Base-by-base conservation (phyloP, 2,797 vertebrate species). In the Atherinosoma microstoma region DNA sequence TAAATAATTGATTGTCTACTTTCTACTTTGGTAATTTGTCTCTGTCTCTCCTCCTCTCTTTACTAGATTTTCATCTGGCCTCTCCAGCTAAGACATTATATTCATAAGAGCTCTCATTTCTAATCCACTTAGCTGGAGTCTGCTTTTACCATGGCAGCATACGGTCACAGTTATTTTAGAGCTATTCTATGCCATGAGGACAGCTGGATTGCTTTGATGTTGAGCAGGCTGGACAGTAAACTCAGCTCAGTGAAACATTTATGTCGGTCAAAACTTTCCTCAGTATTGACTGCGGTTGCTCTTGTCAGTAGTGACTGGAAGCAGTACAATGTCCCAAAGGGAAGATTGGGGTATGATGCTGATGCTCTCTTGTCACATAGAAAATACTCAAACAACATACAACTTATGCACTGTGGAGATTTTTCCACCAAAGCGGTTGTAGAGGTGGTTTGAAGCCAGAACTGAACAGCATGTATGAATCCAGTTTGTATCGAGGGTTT, bases 91-190 rank as follows among this genome's bases (percentile, higher is more conserved):
- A 69, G 81, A 68, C 73, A 74, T 85, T 87, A 87, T 80, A 78
- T 79, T 83, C 77, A 83, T 75, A 87, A 85, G 76, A 70, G 74
- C 87, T 80, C 69, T 83, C 83, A 62, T 86, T 78, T 87, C 81
- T 88, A 89, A 92, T 90, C 91, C 89, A 90, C 80, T 92, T 80
- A 86, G 79, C 76, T 15, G 74, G 74, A 75, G 71, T 80, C 72
- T 82, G 81, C 76, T 78, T 66, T 73, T 35, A 63, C 70, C 61
- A 71, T 73, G 68, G 77, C 78, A 40, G 70, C 3, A 9, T 64
- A 42, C 24, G 58, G 78, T 79, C 72, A 71, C 62, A 68, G 84
- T 78, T 80, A 78, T 84, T 85, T 90, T 75, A 58, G 78, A 90
- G 73, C 75, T 4, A 40, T 51, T 74, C 81, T 76, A 63, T 70